Evolutionary conservation across 2,113 vertebrate genomes (phyloP), one percentile per base, ranked within the genome.

Genomic region (Noturus placidus): DNA sequence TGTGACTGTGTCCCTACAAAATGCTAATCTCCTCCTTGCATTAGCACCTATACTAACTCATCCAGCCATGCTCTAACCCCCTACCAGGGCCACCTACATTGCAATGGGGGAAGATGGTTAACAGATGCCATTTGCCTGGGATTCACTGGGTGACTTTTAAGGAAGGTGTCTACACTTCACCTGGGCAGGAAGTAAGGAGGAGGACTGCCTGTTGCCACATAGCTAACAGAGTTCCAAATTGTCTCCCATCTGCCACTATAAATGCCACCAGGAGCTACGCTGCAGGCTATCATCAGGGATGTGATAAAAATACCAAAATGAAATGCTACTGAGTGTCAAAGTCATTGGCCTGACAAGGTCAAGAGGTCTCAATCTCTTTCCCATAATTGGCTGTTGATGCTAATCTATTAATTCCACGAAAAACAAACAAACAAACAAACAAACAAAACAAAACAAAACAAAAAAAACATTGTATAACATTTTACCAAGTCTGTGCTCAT

Each of bases 191-290:
- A 93, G 87, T 86, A 85, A 81, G 91, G 46, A 86, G 52, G 83
- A 54, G 85, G 35, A 42, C 88, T 88, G 89, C 92, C 89, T 92
- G 89, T 83, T 89, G 91, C 87, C 92, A 87, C n/a, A 33, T 25
- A 57, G 30, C 86, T 93, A 92, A 93, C 91, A 86, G 69, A 82
- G 86, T 83, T 92, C 89, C 91, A 91, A 94, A 90, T 91, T 87
- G 76, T 87, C 88, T 90, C 90, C 91, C 69, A 63, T 90, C 88
- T 90, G 87, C 79, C 42, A 86, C 90, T 83, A 92, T 91, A 92
- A 91, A 87, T 22, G 74, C 77, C 84, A 84, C 84, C 92, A 89
- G 79, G 83, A 77, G 61, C 67, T 82, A 59, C 82, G 57, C 88
- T 79, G 89, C 63, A 90, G 76, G 50, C 90, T 86, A 87, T 86